Base-by-base conservation (phyloP, 2,797 vertebrate genomes). In the Crocodylus rhombifer region DNA sequence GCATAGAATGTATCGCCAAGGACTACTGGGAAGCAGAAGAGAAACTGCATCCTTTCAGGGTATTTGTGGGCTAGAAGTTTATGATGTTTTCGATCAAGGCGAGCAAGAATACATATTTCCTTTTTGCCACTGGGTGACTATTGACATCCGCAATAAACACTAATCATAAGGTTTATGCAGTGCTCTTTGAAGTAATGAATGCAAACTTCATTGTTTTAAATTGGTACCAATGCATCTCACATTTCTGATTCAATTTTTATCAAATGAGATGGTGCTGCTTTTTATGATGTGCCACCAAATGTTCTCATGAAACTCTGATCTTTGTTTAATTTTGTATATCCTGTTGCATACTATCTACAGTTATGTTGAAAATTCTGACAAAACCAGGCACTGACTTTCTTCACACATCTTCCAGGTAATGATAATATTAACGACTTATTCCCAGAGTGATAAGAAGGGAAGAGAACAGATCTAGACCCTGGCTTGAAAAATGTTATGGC, bases 181-280 rank as follows among this genome's bases (percentile, higher is more conserved):
- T 36, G 81, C 90, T 96, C 82, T 33, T 96, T 95, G 93, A 87
- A 58, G 28, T 87, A 95, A 94, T 96, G 94, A 96, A 95, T 96
- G 93, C 90, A 60, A 88, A 92, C 88, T 89, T 84, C 88, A 83
- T 91, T 2, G 1, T 85, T 94, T 62, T 61, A 93, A 92, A 89
- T 95, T 93, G 92, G 60, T 82, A 87, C 76, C 11, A 67, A 51
- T 6, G 51, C 79, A 82, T 79, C 64, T 81, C 36, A 0, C 67
- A 61, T 61, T 94, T 94, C 62, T 81, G 82, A 73, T 94, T 95
- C 82, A 78, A 92, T 95, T 95, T 86, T 84, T 95, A 87, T 93
- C 92, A 95, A 93, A 93, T 86, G 83, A 93, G 83, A 86, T 91
- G 74, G 58, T 83, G 80, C 95, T 60, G 77, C 87, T 94, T 90